Evolutionary conservation across 2,797 vertebrate species (phyloP).

Genomic region (Mycteria americana): DNA sequence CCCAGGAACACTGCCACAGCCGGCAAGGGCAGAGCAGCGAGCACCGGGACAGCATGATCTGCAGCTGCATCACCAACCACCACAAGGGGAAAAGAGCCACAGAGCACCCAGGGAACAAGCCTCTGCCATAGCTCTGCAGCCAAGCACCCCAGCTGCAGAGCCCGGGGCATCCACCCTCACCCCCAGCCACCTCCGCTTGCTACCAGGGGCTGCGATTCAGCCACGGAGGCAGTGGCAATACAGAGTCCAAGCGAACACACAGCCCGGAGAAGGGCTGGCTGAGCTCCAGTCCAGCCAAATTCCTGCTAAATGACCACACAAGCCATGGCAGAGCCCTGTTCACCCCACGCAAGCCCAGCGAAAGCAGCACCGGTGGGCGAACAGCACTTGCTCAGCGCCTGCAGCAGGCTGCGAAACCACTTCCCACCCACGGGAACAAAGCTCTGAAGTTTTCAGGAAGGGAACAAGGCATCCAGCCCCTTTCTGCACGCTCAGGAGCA

Average conservation of each 20-base stretch:
- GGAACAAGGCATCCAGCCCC: conserved; percentile 12
- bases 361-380: not conserved
- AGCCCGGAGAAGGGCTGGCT: not conserved
- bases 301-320: not conserved
- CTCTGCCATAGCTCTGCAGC: not conserved
- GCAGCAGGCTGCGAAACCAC: not conserved
- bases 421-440: conserved; percentile 37
- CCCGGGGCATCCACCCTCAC: not conserved
- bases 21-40: not conserved
- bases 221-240: accelerated
- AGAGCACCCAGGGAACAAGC: not conserved
- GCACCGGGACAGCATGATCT: accelerated
- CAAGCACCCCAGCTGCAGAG: not conserved
- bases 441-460: conserved; percentile 41
- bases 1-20: not conserved
- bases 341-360: not conserved
- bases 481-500: not conserved
- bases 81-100: not conserved
- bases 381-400: not conserved
- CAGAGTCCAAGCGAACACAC: not conserved
- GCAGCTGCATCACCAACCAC: not conserved
- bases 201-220: not conserved
- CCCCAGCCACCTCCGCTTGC: not conserved
- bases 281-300: not conserved
- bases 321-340: not conserved